Evolutionary conservation across 2,797 vertebrate genomes (phyloP), one percentile per base, ranked within the genome.

Genomic region (Anableps anableps): DNA sequence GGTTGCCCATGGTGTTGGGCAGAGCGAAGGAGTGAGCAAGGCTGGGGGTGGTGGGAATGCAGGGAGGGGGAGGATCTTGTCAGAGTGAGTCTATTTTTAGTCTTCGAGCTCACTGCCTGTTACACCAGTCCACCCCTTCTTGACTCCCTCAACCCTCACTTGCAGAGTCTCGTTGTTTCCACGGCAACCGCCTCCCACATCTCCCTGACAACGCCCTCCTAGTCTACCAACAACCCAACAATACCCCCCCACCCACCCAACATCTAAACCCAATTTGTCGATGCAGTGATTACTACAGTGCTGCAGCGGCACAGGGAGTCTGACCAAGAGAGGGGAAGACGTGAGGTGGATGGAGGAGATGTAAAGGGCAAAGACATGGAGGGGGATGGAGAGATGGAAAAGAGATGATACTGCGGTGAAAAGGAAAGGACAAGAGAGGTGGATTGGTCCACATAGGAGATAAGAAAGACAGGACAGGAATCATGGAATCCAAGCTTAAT

Each of bases 171-270:
- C 82, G 90, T 90, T 91, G 94, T 94, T 95, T 96, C 97, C 95
- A 97, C 77, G 93, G 96, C 95, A 98, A 98, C 97, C 76, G 34
- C 94, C 87, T 96, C 93, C 93, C 90, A 88, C 87, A 80, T 94
- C 95, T 95, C 95, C 95, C 84, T 94, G 95, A 94, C 90, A 94
- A 97, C 96, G 78, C 88, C 72, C 90, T 93, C 78, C 93, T 86
- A 87, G 74, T 93, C 76, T 48, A 60, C 83, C 38, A 77, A 64
- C 16, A 48, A 48, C 76, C n/a, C 38, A 47, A 38, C 71, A 70
- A 45, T 7, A 66, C 16, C 36, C 41, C 79, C 41, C 23, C 71
- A 60, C 55, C 1, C 74, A 13, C 45, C 29, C 75, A 23, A 19
- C 16, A 72, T 76, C 62, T 76, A 51, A 68, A 73, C 76, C 53